Conservation (phyloP, 2,113 vertebrate genomes). For the Ursus arctos region DNA sequence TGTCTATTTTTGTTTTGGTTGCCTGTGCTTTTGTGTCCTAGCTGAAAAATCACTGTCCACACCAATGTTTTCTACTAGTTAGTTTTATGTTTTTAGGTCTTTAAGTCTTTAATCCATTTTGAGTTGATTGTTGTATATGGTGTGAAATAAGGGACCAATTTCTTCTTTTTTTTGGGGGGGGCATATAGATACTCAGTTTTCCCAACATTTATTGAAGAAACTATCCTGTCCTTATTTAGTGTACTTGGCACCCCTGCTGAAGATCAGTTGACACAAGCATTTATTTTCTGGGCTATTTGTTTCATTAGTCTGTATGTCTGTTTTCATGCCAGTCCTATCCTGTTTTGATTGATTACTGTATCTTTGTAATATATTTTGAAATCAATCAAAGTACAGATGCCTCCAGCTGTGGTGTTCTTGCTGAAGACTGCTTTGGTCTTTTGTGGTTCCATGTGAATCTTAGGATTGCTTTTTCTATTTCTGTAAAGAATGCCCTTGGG, state of each 20-base stretch:
- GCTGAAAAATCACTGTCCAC: neutral
- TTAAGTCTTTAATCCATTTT: constrained; percentile 5
- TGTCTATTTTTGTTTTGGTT: neutral
- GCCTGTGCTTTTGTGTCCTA: neutral
- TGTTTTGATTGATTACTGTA: constrained; percentile 10
- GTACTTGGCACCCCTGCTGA: neutral
- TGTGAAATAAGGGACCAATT: neutral
- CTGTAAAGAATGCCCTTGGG: neutral
- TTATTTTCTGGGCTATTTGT: neutral
- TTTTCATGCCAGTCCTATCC: neutral
- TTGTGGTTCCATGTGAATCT: neutral
- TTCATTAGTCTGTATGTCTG: neutral
- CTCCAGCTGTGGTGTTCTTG: neutral
- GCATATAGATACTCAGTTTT: neutral
- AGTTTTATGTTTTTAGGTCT: neutral
- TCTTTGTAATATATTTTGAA: neutral
- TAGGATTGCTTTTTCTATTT: neutral
- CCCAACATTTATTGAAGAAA: neutral
- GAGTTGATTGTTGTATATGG: neutral
- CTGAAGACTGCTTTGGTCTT: neutral
- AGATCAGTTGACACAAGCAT: neutral
- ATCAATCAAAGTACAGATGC: neutral
- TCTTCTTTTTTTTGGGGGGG: neutral
- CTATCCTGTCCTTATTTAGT: neutral
- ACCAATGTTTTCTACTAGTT: neutral